Percentiles rank a stretch among this genome's conserved stretches.
These are phyloP conservation scores for Fistularia tabacaria DNA, from an alignment of 2,797 vertebrate genomes.

Conservation along the genomic window DNA sequence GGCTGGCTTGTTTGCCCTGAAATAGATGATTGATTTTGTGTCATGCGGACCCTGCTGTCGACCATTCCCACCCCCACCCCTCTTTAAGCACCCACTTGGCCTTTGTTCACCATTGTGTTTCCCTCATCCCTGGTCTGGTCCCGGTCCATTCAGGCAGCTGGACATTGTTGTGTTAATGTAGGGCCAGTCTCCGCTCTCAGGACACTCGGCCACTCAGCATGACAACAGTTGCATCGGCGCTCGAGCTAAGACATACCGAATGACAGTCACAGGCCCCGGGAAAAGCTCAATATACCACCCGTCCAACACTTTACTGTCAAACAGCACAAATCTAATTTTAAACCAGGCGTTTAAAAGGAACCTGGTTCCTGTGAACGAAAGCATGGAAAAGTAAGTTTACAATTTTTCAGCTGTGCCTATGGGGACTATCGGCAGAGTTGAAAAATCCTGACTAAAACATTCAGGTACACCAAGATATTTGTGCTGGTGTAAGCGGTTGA, in stretches of 20 bases:
- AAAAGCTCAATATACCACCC: too few relatives aligned
- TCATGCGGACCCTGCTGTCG: constrained; percentile 47
- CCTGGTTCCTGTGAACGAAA: too few relatives aligned
- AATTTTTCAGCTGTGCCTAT: too few relatives aligned
- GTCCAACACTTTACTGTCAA: too few relatives aligned
- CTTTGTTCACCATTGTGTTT: constrained; percentile 55
- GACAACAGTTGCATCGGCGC: constrained; percentile 15
- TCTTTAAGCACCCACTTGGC: constrained; percentile 38
- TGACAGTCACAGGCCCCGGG: background rate
- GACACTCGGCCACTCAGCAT: constrained; percentile 15
- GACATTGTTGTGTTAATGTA: constrained; percentile 54
- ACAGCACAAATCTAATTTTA: too few relatives aligned
- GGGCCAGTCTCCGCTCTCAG: constrained; percentile 27
- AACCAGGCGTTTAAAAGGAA: too few relatives aligned
- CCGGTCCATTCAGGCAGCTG: constrained; percentile 52
- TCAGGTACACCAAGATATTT: too few relatives aligned
- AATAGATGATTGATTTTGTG: constrained; percentile 65
- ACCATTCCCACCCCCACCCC: constrained; percentile 28
- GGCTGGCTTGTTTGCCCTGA: constrained; percentile 46
- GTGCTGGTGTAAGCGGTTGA: too few relatives aligned
- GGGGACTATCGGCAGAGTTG: too few relatives aligned
- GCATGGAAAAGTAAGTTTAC: too few relatives aligned
- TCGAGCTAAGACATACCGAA: background rate
- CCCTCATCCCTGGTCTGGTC: constrained; percentile 38
- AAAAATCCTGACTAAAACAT: too few relatives aligned